Conservation (phyloP, 2,113 vertebrate species). For the Candoia aspera region DNA sequence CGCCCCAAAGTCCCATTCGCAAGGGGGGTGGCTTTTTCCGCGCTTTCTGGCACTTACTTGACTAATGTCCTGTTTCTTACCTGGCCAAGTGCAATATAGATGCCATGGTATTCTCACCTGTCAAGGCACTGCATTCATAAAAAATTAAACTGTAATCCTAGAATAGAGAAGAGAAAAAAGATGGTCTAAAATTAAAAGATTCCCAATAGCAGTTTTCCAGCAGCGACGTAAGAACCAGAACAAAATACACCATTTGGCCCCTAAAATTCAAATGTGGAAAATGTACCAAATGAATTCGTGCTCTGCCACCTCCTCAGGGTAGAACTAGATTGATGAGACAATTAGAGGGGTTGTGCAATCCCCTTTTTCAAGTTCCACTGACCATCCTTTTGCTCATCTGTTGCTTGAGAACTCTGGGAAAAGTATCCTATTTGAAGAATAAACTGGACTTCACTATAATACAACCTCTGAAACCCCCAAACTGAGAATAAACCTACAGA, state of each 20-base stretch:
- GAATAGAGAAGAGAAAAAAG: not conserved
- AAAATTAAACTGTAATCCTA: conserved; percentile 87
- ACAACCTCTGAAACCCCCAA: too few relatives aligned
- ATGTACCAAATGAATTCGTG: not conserved
- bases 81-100: conserved; percentile 86
- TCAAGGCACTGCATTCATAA: conserved; percentile 90
- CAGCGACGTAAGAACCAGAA: not conserved
- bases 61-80: conserved; percentile 65
- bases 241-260: not conserved
- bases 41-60: not conserved
- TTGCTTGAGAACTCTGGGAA: not conserved
- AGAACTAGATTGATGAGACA: not conserved
- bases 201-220: conserved; percentile 26
- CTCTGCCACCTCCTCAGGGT: not conserved
- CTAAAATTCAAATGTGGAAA: not conserved
- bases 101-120: conserved; percentile 79
- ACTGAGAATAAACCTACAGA: too few relatives aligned
- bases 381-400: not conserved
- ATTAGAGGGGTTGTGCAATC: not conserved
- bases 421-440: not conserved
- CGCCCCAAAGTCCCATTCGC: not conserved
- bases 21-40: too few relatives aligned
- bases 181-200: not conserved
- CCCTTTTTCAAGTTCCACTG: not conserved
- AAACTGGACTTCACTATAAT: not conserved